These are phyloP conservation scores for Epinotia bilunana DNA, from an alignment of 2,888 invertebrate genomes.

Conservation along the genomic window DNA sequence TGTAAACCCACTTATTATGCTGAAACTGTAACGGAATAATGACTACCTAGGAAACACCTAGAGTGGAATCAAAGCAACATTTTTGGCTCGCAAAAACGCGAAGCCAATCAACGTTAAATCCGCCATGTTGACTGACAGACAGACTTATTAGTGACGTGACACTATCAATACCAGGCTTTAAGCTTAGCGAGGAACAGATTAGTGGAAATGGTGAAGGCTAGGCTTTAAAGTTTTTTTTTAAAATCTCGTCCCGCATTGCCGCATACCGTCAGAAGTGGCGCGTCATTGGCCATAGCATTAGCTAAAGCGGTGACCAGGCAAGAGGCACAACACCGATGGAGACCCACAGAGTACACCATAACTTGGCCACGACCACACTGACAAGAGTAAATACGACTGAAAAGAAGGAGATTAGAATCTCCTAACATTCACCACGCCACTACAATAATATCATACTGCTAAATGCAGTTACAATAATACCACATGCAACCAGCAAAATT, in stretches of 20 bases:
- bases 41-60: background rate
- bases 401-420: no score
- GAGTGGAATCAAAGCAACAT: background rate
- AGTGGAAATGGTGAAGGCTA: no score
- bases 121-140: background rate
- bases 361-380: no score
- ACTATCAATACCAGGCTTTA: background rate
- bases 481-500: no score
- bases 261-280: no score
- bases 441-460: background rate
- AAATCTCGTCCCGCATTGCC: no score
- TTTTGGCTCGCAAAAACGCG: constrained; percentile 1
- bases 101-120: constrained; percentile 1
- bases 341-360: no score
- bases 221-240: no score
- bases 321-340: no score
- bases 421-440: background rate
- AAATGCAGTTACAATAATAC: background rate
- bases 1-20: background rate
- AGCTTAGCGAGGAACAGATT: background rate
- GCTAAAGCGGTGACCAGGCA: no score
- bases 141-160: background rate
- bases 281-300: no score
- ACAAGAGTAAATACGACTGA: no score
- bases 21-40: background rate